phyloP scores from a whole-genome alignment of 1,140 invertebrate genomes.

The Drosophila bipectinata region DNA sequence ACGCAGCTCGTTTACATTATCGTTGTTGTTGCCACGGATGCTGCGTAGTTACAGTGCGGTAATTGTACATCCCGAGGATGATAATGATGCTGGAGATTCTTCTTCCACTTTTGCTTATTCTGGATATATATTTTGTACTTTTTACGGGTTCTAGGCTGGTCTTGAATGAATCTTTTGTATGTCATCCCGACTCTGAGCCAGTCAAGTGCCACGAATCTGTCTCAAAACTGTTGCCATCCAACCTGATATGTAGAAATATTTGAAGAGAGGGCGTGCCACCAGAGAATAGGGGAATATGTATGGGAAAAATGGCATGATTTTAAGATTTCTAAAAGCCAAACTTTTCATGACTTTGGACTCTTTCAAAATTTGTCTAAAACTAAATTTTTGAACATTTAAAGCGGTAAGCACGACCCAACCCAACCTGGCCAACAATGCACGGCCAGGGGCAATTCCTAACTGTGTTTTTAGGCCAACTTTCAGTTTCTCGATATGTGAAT shows the following conservation, averaged over 20 bases:
- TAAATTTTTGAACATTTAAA: slow-evolving; percentile 6
- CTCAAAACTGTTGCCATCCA: slow-evolving; percentile 27
- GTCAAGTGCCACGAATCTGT: slow-evolving; percentile 48
- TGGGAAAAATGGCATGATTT: too few species aligned
- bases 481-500: slow-evolving; percentile 68
- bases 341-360: not conserved
- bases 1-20: slow-evolving; percentile 55
- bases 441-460: slow-evolving; percentile 51
- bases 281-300: slow-evolving; percentile 16
- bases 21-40: slow-evolving; percentile 46
- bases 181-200: slow-evolving; percentile 29
- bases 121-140: not conserved
- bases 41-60: slow-evolving; percentile 67
- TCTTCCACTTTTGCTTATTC: slow-evolving; percentile 11
- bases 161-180: slow-evolving; percentile 47
- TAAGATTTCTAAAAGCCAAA: too few species aligned
- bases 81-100: slow-evolving; percentile 27
- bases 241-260: not conserved
- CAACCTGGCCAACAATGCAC: slow-evolving; percentile 28
- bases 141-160: slow-evolving; percentile 23
- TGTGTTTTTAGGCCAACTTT: slow-evolving; percentile 80
- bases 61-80: slow-evolving; percentile 44
- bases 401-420: slow-evolving; percentile 25
- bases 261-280: slow-evolving; percentile 36
- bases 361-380: slow-evolving; percentile 1